Evolutionary conservation across 1,140 invertebrate genomes (phyloP), one percentile per base, ranked within the genome.

Genomic region (Amphibalanus amphitrite): DNA sequence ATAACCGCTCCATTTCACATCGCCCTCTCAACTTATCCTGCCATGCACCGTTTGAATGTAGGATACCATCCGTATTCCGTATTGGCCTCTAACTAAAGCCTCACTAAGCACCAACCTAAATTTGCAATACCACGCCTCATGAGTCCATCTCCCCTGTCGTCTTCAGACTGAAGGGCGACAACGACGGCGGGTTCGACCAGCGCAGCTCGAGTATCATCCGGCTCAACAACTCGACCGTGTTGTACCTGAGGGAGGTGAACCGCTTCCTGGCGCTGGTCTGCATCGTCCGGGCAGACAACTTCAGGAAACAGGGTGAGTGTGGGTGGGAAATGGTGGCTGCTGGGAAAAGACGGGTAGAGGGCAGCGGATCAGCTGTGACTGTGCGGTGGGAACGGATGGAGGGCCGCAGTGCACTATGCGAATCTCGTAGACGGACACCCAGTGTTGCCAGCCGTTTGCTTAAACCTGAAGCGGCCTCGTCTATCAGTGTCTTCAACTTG

Each of bases 221-320:
- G 81, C 82, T 99, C 29, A 98, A 98, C 79, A 98, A 98, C 82
- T 91, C 92, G 71, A 98, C 95, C 68, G 91, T 99, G 77, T 85
- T 99, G 26, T 98, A 98, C 80, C 83, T 99, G 70, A 84, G 95
- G 74, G 96, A 99, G 85, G 95, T 99, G 0, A 98, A 98, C 79
- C 92, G 92, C 80, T 98, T 95, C 82, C 82, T 99, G 71, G 97
- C 97, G 0, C 83, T 99, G 30, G 95, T 99, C 47, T 99, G 96
- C 79, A 97, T 99, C 76, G 84, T 99, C 70, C 84, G 95, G 69
- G 95, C 97, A 80, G 95, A 99, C 78, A 97, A 97, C 82, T 98
- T 97, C 81, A 93, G 97, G 77, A 91, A 92, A 80, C 94, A 97
- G 88, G 95, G 93, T 92, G 82, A 72, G 71, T 69, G n/a, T 17